Base-by-base conservation (phyloP, 2,888 invertebrate genomes). In the Leptopilina syphax region DNA sequence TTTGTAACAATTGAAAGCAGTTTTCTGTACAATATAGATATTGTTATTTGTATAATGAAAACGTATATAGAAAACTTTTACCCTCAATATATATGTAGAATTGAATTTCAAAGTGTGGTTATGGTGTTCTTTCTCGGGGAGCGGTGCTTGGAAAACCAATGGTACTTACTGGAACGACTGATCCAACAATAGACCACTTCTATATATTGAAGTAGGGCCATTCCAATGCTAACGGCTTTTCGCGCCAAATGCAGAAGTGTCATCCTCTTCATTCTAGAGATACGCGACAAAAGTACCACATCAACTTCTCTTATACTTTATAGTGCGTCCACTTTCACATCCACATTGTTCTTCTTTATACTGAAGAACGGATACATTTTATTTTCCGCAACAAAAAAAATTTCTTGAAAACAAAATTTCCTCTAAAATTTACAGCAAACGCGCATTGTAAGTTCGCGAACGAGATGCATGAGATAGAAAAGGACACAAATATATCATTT, bases 151-250 rank as follows among this genome's bases (percentile, higher is more conserved):
- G 57, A 81, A 34, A 80, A 86, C 86, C 86, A 85, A 87, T 89
- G 88, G 87, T 85, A 88, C 88, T 89, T 84, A 83, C 80, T 82
- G 83, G 79, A 89, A 89, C 87, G 90, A 89, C 90, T 90, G 89
- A 91, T 89, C 90, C 88, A 87, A 91, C 90, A 89, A 91, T 90
- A 88, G 89, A 88, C 89, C 88, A 89, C 91, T 91, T 12, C 87
- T 86, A 87, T 86, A 87, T 86, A 87, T 87, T 88, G 81, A 82
- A 83, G 86, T 87, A 83, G 85, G 84, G 88, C 90, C 89, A 90
- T 91, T 91, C 87, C 90, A 89, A 90, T 91, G 90, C 90, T 91
- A 91, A 90, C 90, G 88, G 88, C 84, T 87, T 87, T 87, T 87
- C 87, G 85, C 86, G 87, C 87, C 89, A 88, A 90, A 87, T 87